Conservation (phyloP, 2,888 invertebrate species). For the Hypomecis atomaria region DNA sequence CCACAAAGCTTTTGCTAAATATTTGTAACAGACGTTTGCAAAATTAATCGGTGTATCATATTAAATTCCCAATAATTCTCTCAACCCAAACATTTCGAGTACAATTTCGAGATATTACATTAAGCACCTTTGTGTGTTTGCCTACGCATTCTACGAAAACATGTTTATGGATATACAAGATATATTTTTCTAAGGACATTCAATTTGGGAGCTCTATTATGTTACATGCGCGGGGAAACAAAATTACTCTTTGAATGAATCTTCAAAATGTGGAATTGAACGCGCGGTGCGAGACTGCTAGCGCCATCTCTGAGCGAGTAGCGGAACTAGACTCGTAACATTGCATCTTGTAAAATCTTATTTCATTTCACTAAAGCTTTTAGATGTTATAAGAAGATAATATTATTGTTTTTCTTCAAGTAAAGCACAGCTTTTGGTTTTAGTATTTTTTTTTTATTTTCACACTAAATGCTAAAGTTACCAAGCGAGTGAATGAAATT, state of each 20-base stretch:
- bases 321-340: conserved; percentile 47
- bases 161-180: not conserved
- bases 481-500: no score
- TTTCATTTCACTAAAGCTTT: no score
- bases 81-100: conserved; percentile 17
- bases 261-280: not conserved
- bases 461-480: no score
- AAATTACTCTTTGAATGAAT: conserved; percentile 14
- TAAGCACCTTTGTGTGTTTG: conserved; percentile 10
- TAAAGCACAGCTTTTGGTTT: no score
- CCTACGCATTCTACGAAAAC: conserved; percentile 17
- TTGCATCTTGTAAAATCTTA: not conserved
- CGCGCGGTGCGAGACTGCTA: conserved; percentile 34
- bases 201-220: conserved; percentile 30
- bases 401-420: no score
- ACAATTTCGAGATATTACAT: conserved; percentile 22
- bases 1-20: conserved; percentile 14
- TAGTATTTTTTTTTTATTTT: no score
- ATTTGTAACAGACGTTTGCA: conserved; percentile 14
- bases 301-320: conserved; percentile 71
- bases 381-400: no score
- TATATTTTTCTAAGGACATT: conserved; percentile 20
- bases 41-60: conserved; percentile 21
- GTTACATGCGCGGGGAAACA: conserved; percentile 11
- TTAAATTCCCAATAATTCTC: conserved; percentile 25